Conservation (phyloP, 2,113 vertebrate genomes). For the Nansenia antarctica region DNA sequence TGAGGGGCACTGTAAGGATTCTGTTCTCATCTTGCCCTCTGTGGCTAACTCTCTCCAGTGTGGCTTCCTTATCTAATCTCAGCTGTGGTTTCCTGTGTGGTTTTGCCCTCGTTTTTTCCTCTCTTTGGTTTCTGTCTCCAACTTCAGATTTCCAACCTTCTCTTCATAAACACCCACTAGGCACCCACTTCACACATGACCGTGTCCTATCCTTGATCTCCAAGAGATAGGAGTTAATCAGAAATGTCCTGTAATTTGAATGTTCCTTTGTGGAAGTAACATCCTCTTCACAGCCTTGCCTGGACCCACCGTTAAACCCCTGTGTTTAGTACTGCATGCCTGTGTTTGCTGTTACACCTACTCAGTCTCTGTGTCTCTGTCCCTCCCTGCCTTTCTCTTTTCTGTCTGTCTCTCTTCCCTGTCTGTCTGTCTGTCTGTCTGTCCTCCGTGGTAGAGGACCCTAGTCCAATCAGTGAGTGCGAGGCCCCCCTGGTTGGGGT, state of each 20-base stretch:
- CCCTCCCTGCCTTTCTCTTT: constrained; percentile 44
- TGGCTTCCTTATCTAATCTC: constrained; percentile 38
- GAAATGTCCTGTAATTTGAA: too few relatives aligned
- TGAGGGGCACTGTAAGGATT: constrained; percentile 27
- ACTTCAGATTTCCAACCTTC: constrained; percentile 22
- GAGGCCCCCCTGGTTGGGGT: constrained; percentile 75
- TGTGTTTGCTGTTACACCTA: constrained; percentile 70
- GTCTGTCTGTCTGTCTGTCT: constrained; percentile 8
- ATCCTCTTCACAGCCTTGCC: constrained; percentile 68
- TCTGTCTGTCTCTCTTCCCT: not conserved
- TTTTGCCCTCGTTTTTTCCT: constrained; percentile 45
- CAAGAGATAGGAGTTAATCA: too few relatives aligned
- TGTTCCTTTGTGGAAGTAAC: constrained; percentile 50
- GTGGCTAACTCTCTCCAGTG: constrained; percentile 29
- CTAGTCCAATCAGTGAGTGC: constrained; percentile 81
- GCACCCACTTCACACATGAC: too few relatives aligned
- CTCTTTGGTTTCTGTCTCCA: constrained; percentile 19
- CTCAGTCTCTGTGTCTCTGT: constrained; percentile 73
- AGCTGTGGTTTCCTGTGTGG: constrained; percentile 52
- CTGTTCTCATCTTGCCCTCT: constrained; percentile 38
- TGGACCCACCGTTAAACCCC: constrained; percentile 50
- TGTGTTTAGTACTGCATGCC: constrained; percentile 57
- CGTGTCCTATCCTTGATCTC: too few relatives aligned
- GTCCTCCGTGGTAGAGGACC: constrained; percentile 80
- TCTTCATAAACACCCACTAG: too few relatives aligned